Percentiles rank a stretch among this genome's conserved stretches.
These are phyloP conservation scores for Aspiorhynchus laticeps DNA, from an alignment of 2,113 vertebrate species.

Conservation along the genomic window DNA sequence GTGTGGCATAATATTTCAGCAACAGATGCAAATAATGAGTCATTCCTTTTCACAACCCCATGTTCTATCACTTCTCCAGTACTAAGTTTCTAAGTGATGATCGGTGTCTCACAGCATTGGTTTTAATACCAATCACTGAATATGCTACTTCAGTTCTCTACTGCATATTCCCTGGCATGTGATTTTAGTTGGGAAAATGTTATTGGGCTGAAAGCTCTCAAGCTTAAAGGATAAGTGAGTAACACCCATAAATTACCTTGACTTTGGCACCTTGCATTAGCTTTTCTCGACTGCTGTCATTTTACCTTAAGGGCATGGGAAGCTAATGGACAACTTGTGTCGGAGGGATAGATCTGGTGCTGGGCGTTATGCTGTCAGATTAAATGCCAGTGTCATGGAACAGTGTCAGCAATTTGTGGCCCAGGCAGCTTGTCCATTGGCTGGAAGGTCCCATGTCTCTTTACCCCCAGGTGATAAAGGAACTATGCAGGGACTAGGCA, in stretches of 20 bases:
- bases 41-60: background rate
- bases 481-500: background rate
- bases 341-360: constrained; percentile 14
- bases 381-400: constrained; percentile 46
- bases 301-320: constrained; percentile 34
- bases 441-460: background rate
- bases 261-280: constrained; percentile 41
- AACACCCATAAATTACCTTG: constrained; percentile 30
- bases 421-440: constrained; percentile 12
- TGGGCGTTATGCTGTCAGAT: constrained; percentile 7
- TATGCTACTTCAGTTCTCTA: background rate
- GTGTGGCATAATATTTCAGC: background rate
- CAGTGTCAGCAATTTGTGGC: constrained; percentile 45
- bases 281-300: constrained; percentile 20
- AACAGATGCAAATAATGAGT: background rate
- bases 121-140: background rate
- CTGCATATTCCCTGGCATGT: constrained; percentile 19
- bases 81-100: background rate
- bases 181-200: constrained; percentile 29
- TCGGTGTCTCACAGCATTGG: background rate
- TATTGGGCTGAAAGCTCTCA: constrained; percentile 30
- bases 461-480: background rate
- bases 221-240: constrained; percentile 41
- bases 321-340: constrained; percentile 50
- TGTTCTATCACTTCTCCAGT: background rate